Percentiles rank a stretch among this genome's conserved stretches.
phyloP scores from a whole-genome alignment of 2,113 vertebrate species.

The Eleginops maclovinus region DNA sequence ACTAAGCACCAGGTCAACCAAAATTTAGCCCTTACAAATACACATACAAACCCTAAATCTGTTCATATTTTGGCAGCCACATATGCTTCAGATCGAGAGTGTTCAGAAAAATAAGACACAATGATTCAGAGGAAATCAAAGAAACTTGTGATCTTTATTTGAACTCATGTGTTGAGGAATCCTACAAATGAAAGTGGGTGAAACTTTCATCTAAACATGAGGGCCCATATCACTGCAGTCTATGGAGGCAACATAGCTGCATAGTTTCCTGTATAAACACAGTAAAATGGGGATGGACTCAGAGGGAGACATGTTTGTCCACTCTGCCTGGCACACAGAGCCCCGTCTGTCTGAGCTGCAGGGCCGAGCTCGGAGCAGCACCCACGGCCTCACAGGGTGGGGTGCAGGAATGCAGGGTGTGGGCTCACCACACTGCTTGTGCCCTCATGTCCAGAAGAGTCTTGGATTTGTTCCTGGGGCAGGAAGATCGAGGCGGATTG shows the following conservation, averaged over 20 bases:
- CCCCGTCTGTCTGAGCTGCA: slow-evolving; percentile 62
- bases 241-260: slow-evolving; percentile 41
- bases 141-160: slow-evolving; percentile 6
- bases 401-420: slow-evolving; percentile 77
- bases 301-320: slow-evolving; percentile 65
- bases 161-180: slow-evolving; percentile 33
- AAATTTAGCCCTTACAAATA: background rate
- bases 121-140: slow-evolving; percentile 12
- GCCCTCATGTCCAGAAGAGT: slow-evolving; percentile 75
- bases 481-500: slow-evolving; percentile 55
- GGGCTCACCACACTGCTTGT: slow-evolving; percentile 69
- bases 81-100: background rate
- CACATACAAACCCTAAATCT: background rate
- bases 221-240: background rate
- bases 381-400: slow-evolving; percentile 75
- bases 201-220: background rate
- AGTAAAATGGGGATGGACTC: slow-evolving; percentile 19
- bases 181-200: slow-evolving; percentile 23
- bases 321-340: slow-evolving; percentile 60
- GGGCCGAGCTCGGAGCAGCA: slow-evolving; percentile 57
- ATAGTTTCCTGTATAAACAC: slow-evolving; percentile 57
- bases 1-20: background rate
- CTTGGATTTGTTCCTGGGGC: slow-evolving; percentile 75
- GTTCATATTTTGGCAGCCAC: background rate
- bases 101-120: background rate